phyloP scores from a whole-genome alignment of 2,113 vertebrate genomes.

The Grus americana region DNA sequence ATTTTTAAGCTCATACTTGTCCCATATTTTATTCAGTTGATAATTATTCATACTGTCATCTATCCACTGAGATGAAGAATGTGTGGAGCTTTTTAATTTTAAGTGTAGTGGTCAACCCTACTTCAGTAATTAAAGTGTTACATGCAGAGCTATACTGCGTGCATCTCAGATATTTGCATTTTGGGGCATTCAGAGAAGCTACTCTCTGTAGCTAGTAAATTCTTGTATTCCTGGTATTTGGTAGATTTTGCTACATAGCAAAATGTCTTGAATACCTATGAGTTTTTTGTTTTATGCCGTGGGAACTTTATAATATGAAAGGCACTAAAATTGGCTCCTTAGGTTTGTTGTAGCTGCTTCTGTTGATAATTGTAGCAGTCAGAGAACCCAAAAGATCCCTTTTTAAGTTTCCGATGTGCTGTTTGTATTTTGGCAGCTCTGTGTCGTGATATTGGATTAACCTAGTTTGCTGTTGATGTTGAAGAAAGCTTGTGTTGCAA shows the following conservation, averaged over 20 bases:
- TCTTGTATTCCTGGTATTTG: neutral
- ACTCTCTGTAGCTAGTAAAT: neutral
- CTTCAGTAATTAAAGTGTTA: neutral
- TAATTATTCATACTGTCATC: neutral
- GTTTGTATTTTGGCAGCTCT: slow-evolving; percentile 8
- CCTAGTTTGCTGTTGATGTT: neutral
- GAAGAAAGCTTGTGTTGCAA: neutral
- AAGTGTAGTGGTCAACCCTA: neutral
- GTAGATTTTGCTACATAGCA: neutral
- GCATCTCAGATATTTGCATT: neutral
- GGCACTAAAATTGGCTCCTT: neutral
- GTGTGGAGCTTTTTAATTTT: neutral
- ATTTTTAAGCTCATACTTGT: neutral
- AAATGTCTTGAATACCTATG: neutral
- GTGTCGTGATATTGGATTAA: neutral
- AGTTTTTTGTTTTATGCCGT: neutral
- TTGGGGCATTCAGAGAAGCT: neutral
- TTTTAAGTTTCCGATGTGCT: neutral
- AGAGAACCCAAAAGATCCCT: neutral
- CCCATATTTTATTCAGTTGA: neutral
- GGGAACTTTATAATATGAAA: neutral
- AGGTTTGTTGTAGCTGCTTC: neutral
- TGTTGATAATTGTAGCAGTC: neutral
- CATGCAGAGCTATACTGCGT: neutral
- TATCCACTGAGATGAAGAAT: neutral